Conservation (phyloP, 2,113 vertebrate genomes). For the Brienomyrus longianalis region DNA sequence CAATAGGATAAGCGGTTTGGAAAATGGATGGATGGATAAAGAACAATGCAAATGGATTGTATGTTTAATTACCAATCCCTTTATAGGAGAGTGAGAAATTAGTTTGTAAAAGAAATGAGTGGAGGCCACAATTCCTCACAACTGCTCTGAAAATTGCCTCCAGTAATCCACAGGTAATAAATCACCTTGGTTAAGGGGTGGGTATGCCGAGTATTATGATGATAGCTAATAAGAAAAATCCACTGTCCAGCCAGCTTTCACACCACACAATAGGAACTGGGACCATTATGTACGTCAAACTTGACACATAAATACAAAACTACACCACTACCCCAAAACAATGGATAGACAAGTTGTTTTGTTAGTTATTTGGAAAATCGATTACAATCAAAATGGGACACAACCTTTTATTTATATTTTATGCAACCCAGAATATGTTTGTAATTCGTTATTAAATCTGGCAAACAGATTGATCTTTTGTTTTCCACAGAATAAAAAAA, state of each 20-base stretch:
- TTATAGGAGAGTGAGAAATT: neutral
- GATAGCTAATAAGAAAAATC: neutral
- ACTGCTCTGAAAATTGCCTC: neutral
- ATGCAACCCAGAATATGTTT: no score
- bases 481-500: neutral
- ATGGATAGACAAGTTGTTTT: no score
- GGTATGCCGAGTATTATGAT: neutral
- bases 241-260: neutral
- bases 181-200: neutral
- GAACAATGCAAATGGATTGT: neutral
- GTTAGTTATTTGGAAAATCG: no score
- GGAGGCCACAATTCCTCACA: neutral
- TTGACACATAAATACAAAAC: no score
- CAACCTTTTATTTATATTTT: no score
- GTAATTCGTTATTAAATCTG: no score
- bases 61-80: neutral
- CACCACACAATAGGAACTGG: no score
- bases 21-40: neutral
- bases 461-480: no score
- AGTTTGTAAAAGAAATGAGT: neutral
- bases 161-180: neutral
- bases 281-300: no score
- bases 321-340: no score
- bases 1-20: no score
- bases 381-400: no score